These are phyloP conservation scores for Kudoa iwatai DNA, from an alignment of 30 jellyfish, hydroid and myxozoan genomes.

Conservation along the genomic window DNA sequence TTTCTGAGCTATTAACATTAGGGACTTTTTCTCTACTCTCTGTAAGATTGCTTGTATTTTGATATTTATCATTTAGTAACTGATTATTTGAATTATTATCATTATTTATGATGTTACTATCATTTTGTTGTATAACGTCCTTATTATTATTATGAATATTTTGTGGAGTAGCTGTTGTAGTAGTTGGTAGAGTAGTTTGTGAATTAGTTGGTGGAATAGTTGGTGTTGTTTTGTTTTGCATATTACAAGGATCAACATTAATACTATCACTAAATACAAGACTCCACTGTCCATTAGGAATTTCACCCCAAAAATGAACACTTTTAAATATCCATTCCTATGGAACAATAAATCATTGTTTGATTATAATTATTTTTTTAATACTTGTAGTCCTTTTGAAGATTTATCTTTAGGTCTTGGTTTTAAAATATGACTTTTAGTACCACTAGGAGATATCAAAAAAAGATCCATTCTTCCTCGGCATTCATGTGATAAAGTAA, in stretches of 20 bases:
- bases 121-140: too few species aligned
- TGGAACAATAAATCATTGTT: constrained; percentile 1
- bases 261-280: constrained; percentile 57
- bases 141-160: too few species aligned
- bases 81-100: too few species aligned
- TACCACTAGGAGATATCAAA: constrained; percentile 73
- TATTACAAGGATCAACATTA: constrained; percentile 5
- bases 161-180: too few species aligned
- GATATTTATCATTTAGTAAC: too few species aligned
- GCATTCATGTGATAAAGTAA: constrained; percentile 42
- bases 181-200: too few species aligned
- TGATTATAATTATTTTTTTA: not conserved
- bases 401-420: constrained; percentile 69
- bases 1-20: too few species aligned
- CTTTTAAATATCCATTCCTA: constrained; percentile 98
- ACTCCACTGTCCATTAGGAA: constrained; percentile 81
- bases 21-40: too few species aligned
- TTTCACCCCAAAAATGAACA: constrained; percentile 99
- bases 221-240: too few species aligned
- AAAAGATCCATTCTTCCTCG: constrained; percentile 58
- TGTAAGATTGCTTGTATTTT: too few species aligned
- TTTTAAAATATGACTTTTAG: constrained; percentile 52
- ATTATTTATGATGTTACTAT: too few species aligned
- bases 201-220: too few species aligned
- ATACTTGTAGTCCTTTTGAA: constrained; percentile 43